These are phyloP conservation scores for Eclectus roratus DNA, from an alignment of 2,113 vertebrate genomes.

Conservation along the genomic window DNA sequence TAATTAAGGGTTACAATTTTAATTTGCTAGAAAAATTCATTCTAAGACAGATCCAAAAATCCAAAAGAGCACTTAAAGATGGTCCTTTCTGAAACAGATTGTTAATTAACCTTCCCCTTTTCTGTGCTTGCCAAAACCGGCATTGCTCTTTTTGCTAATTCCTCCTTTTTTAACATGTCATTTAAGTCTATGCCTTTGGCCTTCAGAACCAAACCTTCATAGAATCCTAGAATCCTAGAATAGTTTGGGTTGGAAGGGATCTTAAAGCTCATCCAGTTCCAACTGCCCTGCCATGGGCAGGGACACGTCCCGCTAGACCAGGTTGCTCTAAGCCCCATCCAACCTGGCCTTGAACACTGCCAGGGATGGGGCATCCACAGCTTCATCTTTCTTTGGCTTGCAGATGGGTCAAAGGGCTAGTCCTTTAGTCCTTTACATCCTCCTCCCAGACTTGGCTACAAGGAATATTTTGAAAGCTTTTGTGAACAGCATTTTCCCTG, in stretches of 20 bases:
- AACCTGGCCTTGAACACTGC: neutral
- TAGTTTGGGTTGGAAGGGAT: neutral
- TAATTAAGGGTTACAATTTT: conserved; percentile 21
- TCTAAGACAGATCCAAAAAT: conserved; percentile 12
- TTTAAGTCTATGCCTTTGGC: neutral
- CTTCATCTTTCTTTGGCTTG: neutral
- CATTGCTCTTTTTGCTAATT: neutral
- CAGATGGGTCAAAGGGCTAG: neutral
- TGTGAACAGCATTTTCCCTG: neutral
- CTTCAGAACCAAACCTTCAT: neutral
- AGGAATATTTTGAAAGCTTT: neutral
- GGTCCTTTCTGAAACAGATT: neutral
- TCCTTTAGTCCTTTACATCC: neutral
- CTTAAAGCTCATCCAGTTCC: neutral
- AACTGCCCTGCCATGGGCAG: neutral
- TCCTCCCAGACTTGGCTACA: neutral
- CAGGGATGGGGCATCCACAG: neutral
- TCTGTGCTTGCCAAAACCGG: neutral
- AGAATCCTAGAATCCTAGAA: neutral
- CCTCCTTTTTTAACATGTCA: neutral
- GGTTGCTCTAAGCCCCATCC: neutral
- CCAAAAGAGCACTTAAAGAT: neutral
- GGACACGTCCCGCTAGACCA: neutral
- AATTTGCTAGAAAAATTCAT: neutral
- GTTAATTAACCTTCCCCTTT: conserved; percentile 24